phyloP scores from a whole-genome alignment of 2,797 vertebrate genomes.

The Myotis daubentonii region DNA sequence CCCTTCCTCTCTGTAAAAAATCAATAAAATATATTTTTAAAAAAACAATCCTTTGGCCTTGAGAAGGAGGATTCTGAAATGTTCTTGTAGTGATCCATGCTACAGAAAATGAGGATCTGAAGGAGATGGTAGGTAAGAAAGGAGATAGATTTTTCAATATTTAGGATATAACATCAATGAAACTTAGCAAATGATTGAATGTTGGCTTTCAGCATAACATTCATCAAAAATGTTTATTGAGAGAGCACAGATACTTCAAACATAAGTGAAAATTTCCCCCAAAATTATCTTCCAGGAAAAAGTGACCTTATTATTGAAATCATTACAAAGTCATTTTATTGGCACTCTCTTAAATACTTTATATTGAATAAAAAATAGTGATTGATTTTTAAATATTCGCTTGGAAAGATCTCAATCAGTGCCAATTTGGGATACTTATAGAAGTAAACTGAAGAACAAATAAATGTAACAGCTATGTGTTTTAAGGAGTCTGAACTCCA shows the following conservation, averaged over 20 bases:
- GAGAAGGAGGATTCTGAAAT: neutral
- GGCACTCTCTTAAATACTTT: neutral
- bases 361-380: neutral
- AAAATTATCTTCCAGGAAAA: neutral
- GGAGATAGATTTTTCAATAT: neutral
- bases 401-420: neutral
- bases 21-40: too few species aligned
- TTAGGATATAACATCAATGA: neutral
- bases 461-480: neutral
- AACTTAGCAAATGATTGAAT: neutral
- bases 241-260: neutral
- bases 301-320: neutral
- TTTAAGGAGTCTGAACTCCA: neutral
- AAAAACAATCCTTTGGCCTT: neutral
- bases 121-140: neutral
- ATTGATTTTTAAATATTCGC: neutral
- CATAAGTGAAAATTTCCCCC: neutral
- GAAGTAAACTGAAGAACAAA: neutral
- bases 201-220: neutral
- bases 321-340: neutral
- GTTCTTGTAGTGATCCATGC: neutral
- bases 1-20: too few species aligned
- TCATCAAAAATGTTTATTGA: conserved; percentile 13
- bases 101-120: neutral
- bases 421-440: neutral